Conservation (phyloP, 2,797 vertebrate genomes). For the Lutjanus argentimaculatus region DNA sequence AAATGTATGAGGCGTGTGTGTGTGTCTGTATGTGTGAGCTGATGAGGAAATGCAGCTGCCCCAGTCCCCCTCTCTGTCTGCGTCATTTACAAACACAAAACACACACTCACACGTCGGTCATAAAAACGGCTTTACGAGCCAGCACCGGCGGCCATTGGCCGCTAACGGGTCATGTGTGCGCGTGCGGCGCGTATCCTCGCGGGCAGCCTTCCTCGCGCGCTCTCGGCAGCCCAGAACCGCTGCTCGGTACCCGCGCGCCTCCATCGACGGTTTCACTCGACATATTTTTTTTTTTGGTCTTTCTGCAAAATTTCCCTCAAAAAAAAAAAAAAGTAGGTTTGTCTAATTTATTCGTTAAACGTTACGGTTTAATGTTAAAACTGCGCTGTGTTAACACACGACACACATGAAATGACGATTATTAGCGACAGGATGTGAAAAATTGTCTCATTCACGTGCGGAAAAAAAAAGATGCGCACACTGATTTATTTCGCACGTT, state of each 20-base stretch:
- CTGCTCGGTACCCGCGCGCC: slow-evolving; percentile 51
- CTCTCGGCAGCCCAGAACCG: slow-evolving; percentile 44
- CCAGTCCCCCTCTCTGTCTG: slow-evolving; percentile 43
- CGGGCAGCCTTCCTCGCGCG: slow-evolving; percentile 55
- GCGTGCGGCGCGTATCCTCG: slow-evolving; percentile 42
- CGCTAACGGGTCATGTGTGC: slow-evolving; percentile 70
- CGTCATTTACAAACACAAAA: slow-evolving; percentile 31
- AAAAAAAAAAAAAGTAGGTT: fast-evolving
- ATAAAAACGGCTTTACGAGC: slow-evolving; percentile 64
- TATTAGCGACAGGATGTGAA: neutral
- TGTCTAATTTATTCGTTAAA: slow-evolving; percentile 16
- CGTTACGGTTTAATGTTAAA: neutral
- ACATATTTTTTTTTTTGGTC: neutral
- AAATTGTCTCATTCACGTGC: neutral
- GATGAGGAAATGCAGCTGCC: slow-evolving; percentile 44
- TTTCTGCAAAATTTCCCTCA: fast-evolving
- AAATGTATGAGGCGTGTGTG: neutral
- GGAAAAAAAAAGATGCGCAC: neutral
- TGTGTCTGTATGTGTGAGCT: neutral
- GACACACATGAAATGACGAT: neutral
- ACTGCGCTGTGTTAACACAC: neutral
- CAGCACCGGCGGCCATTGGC: slow-evolving; percentile 67
- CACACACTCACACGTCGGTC: slow-evolving; percentile 24
- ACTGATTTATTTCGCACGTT: neutral
- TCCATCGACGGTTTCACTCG: slow-evolving; percentile 29